Evolutionary conservation across 2,113 vertebrate species (phyloP), one percentile per base, ranked within the genome.

Genomic region (Plectropomus leopardus): DNA sequence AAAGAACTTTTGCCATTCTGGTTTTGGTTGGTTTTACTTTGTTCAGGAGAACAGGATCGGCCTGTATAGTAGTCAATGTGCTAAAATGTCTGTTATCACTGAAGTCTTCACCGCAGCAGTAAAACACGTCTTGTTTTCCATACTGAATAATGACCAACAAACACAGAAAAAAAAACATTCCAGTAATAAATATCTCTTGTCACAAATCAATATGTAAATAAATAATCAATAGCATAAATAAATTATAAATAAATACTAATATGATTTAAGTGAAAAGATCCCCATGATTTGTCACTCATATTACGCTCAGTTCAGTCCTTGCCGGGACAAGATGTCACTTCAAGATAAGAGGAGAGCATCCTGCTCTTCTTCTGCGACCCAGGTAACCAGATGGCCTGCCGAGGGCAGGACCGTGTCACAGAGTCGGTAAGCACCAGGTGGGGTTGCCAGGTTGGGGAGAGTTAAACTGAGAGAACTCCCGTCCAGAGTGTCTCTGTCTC

Each of bases 211-310:
- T 76, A 36, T 55, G 45, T 59, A 60, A 82, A 94, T 94, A 93
- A 94, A 92, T 86, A 86, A 82, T 74, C 66, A 89, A 78, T 64
- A 66, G 67, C 36, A 76, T 87, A 86, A 80, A 93, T 92, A 89
- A 45, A 89, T 91, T 74, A 86, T 78, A 65, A 84, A 89, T 89
- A 82, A 80, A 70, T 90, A 88, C 40, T 42, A 32, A 45, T 51
- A 87, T 36, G 45, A 81, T n/a, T 77, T 32, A 65, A 48, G 59
- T 55, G 21, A 45, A 78, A 76, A 61, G 19, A 82, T 68, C 77
- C 77, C 61, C 51, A 34, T 85, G 28, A 67, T 19, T 71, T 47
- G 32, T 78, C 75, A 68, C 77, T 85, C 48, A 15, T 87, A 82
- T 85, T 84, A 40, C n/a, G 10, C 59, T 71, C 61, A 60, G 70